Conservation (phyloP, 2,888 invertebrate genomes). For the Synanthedon andrenaeformis region DNA sequence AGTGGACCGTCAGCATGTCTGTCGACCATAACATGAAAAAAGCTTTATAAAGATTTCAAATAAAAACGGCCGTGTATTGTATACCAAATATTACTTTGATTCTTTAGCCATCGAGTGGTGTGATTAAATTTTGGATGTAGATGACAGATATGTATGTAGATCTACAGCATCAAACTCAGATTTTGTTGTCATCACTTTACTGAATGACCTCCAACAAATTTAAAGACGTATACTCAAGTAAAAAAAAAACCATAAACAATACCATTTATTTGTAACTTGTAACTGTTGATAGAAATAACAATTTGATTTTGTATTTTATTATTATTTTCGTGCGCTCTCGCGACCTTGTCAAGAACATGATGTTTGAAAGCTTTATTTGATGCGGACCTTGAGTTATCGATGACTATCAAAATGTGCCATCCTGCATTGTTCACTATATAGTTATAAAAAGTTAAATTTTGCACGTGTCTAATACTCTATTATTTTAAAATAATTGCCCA, state of each 20-base stretch:
- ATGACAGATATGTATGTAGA: too few species aligned
- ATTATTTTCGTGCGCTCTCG: slow-evolving; percentile 18
- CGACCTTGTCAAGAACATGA: slow-evolving; percentile 49
- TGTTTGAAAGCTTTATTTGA: slow-evolving; percentile 30
- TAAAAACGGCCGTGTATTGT: too few species aligned
- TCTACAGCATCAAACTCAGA: too few species aligned
- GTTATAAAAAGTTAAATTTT: neutral
- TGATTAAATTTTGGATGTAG: too few species aligned
- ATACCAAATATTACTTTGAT: too few species aligned
- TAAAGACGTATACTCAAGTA: too few species aligned
- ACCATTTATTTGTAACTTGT: slow-evolving; percentile 7
- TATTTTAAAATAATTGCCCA: too few species aligned
- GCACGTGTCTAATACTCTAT: neutral
- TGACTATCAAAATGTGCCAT: slow-evolving; percentile 51
- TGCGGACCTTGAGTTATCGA: slow-evolving; percentile 47
- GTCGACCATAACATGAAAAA: neutral
- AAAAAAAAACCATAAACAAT: too few species aligned
- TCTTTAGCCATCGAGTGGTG: too few species aligned
- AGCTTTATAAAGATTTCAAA: too few species aligned
- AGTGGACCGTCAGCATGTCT: neutral
- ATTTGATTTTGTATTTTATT: slow-evolving; percentile 24
- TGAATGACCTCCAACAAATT: too few species aligned
- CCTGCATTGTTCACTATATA: slow-evolving; percentile 33
- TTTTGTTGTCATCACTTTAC: too few species aligned
- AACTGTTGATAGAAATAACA: slow-evolving; percentile 19